phyloP scores from a whole-genome alignment of 2,797 vertebrate genomes.

The Columba guinea region DNA sequence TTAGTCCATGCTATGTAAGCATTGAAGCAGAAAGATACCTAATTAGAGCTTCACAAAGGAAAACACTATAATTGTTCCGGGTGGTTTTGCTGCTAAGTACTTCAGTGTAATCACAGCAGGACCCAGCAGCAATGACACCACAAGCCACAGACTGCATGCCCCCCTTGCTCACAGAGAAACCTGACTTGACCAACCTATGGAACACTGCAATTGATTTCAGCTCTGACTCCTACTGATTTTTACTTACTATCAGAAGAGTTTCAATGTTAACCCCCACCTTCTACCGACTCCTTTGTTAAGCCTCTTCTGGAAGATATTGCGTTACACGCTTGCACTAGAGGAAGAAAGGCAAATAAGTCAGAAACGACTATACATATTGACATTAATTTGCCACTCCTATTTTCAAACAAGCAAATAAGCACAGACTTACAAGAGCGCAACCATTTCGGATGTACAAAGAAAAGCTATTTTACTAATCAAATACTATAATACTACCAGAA shows the following conservation, averaged over 20 bases:
- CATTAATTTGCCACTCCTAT: neutral
- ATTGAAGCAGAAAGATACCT: neutral
- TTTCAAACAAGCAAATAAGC: neutral
- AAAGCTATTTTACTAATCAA: neutral
- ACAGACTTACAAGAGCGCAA: neutral
- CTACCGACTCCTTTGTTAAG: neutral
- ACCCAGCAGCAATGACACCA: neutral
- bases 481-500: neutral
- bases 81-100: neutral
- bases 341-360: neutral
- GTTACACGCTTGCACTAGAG: neutral
- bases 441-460: neutral
- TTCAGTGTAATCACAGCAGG: neutral
- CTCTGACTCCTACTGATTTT: neutral
- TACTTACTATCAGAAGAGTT: neutral
- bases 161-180: neutral
- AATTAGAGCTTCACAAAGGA: neutral
- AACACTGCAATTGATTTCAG: neutral
- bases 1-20: neutral
- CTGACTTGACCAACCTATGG: neutral
- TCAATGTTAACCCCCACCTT: neutral
- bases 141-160: neutral
- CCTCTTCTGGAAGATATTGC: neutral
- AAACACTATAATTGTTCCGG: neutral
- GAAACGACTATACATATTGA: neutral